phyloP scores from a whole-genome alignment of 2,888 invertebrate genomes.

The Hirtodrosophila alboralis region DNA sequence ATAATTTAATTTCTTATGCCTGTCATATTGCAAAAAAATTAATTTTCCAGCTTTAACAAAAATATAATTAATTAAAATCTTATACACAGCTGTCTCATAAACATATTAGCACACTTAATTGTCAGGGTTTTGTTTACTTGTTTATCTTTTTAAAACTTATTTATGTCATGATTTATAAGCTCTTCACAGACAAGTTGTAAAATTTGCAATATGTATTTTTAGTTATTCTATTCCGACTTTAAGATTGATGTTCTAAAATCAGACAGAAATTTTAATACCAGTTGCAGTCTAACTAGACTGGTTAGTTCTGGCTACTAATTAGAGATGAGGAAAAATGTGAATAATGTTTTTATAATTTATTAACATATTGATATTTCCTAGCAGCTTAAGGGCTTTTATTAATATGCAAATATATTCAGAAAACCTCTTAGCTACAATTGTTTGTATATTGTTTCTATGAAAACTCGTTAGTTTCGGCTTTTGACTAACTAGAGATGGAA shows the following conservation, averaged over 20 bases:
- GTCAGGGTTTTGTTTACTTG: slow-evolving; percentile 4
- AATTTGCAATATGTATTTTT: too few relatives aligned
- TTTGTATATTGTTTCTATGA: not conserved
- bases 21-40: slow-evolving; percentile 1
- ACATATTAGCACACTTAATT: slow-evolving; percentile 9
- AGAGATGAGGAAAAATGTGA: not conserved
- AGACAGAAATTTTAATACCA: too few relatives aligned
- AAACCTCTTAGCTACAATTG: slow-evolving; percentile 13
- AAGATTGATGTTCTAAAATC: too few relatives aligned
- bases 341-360: too few relatives aligned
- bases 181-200: not conserved
- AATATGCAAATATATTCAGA: not conserved
- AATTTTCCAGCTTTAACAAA: slow-evolving; percentile 3
- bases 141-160: not conserved
- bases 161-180: not conserved
- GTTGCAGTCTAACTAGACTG: not conserved
- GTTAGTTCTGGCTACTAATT: slow-evolving; percentile 4
- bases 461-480: slow-evolving; percentile 1
- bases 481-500: slow-evolving; percentile 6
- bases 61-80: slow-evolving; percentile 1
- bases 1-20: too few relatives aligned
- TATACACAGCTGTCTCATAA: slow-evolving; percentile 25
- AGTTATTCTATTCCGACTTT: too few relatives aligned
- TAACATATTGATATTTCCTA: not conserved
- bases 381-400: too few relatives aligned